Base-by-base conservation (phyloP, 2,797 vertebrate species). In the Sebastes alutus region DNA sequence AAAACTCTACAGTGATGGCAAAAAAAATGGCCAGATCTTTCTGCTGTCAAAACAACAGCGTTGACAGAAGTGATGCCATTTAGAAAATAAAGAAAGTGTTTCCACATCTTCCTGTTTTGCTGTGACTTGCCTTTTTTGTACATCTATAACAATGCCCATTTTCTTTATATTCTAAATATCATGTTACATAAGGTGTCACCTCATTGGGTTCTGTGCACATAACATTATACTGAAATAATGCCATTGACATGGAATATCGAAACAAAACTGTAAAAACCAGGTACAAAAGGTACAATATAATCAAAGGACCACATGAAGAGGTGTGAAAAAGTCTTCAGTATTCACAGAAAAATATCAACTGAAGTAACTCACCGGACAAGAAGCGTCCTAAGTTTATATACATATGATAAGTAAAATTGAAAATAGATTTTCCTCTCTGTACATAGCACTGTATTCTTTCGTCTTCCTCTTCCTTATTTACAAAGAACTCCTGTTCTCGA, bases 351-450 rank as follows among this genome's bases (percentile, higher is more conserved):
- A 97, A 97, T 97, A 97, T 94, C 89, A 97, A 97, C 96, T 95
- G 96, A 97, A 97, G 96, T 94, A 95, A 95, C 96, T 96, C 95
- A 97, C 96, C 92, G 97, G 95, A 96, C 96, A 97, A 96, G 96
- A 97, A 96, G 94, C 79, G 97, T 98, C 97, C 97, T 96, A 97
- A 95, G 97, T 98, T 97, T 98, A 99, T 99, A 97, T 99, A 99
- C 98, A 99, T 98, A 98, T 97, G 97, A 99, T 99, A 99, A 97
- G 97, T 99, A 97, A 98, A 98, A 99, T 98, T 97, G 97, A 99
- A 99, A 99, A 99, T 99, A 99, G 97, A 99, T 98, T 98, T 97
- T 99, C 97, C 98, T 99, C 98, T 99, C 98, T 99, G 98, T 99
- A 99, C 98, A 99, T 96, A 96, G 98, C 96, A 96, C 96, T 96